phyloP scores from a whole-genome alignment of 2,113 vertebrate genomes.

The Melanerpes formicivorus region DNA sequence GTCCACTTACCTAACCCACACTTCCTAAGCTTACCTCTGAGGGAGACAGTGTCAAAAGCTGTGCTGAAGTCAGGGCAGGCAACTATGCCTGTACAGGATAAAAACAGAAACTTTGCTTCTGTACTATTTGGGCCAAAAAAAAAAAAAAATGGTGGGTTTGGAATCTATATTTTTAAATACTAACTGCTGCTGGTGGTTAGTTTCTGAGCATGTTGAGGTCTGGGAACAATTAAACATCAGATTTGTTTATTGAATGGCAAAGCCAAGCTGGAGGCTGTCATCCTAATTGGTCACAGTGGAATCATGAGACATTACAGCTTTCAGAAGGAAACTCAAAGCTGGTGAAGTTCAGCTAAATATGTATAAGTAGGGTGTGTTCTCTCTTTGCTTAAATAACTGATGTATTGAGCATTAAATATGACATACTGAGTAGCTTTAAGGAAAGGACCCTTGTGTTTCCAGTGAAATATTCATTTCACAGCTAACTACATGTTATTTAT shows the following conservation, averaged over 20 bases:
- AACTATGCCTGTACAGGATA: not conserved
- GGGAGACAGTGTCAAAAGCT: too few relatives aligned
- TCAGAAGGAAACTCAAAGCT: not conserved
- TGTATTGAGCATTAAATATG: not conserved
- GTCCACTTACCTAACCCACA: too few relatives aligned
- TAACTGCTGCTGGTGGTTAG: not conserved
- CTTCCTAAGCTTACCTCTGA: too few relatives aligned
- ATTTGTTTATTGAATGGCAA: not conserved
- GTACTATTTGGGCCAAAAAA: not conserved
- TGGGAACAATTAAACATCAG: not conserved
- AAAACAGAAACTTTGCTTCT: not conserved
- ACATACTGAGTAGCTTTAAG: not conserved
- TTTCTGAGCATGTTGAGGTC: not conserved
- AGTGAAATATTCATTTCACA: not conserved
- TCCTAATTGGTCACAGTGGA: not conserved
- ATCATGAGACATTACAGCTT: not conserved
- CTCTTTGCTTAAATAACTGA: not conserved
- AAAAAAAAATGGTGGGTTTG: not conserved
- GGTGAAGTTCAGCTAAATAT: not conserved
- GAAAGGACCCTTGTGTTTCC: not conserved
- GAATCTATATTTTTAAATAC: not conserved
- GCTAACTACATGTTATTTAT: not conserved
- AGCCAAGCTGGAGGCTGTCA: not conserved
- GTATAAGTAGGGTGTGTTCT: not conserved
- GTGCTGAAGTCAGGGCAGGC: too few relatives aligned